Percentiles rank a stretch among this genome's conserved stretches.
Evolutionary conservation across 2,113 vertebrate species (phyloP).

Genomic region (Delphinapterus leucas): DNA sequence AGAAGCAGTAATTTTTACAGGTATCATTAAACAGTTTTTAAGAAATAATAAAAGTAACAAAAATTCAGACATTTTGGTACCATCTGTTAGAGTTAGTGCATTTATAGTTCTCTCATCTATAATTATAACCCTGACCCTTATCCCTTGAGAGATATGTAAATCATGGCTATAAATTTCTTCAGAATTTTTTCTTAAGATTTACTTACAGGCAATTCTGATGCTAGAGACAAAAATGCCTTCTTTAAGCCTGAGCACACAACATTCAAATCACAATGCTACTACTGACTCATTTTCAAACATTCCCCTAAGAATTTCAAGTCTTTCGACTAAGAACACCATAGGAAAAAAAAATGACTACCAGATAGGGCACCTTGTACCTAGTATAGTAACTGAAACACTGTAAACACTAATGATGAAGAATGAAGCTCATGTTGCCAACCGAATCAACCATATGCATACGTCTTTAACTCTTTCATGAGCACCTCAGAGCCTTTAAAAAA

Average conservation of each 20-base stretch:
- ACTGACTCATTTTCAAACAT: neutral
- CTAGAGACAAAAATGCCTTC: neutral
- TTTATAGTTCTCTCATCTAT: neutral
- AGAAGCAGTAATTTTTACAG: neutral
- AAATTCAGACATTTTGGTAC: neutral
- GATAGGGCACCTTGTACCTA: neutral
- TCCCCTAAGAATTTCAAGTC: neutral
- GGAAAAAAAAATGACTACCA: neutral
- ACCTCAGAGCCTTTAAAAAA: neutral
- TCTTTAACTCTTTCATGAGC: neutral
- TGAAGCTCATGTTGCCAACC: neutral
- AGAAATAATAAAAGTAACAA: neutral
- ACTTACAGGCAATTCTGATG: neutral
- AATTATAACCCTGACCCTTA: neutral
- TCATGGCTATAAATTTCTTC: neutral
- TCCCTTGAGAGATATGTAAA: neutral
- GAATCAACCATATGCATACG: neutral
- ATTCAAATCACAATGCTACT: constrained; percentile 23
- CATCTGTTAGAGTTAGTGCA: neutral
- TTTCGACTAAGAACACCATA: neutral
- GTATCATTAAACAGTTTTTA: neutral
- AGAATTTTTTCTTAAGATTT: neutral
- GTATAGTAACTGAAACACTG: neutral
- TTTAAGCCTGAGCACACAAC: neutral
- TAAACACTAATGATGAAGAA: neutral